Conservation (phyloP, 2,113 vertebrate species). For the Colius striatus region DNA sequence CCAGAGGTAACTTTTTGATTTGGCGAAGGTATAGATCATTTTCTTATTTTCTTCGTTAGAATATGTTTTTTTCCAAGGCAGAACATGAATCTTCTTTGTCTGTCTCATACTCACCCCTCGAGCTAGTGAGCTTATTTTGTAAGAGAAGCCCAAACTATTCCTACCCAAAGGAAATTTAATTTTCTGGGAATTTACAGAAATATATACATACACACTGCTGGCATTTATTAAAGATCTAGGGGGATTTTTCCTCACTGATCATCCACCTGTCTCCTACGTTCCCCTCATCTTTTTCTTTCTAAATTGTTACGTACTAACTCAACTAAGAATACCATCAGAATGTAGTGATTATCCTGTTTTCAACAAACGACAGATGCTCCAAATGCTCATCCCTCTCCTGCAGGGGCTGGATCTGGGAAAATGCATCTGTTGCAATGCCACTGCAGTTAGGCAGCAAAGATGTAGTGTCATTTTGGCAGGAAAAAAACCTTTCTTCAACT, state of each 20-base stretch:
- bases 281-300: background rate
- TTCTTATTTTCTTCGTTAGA: background rate
- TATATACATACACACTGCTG: background rate
- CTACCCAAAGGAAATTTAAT: background rate
- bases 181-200: background rate
- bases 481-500: background rate
- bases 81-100: background rate
- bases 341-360: background rate
- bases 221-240: background rate
- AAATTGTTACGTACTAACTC: background rate
- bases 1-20: background rate
- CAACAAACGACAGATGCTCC: background rate
- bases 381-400: background rate
- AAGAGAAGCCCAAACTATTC: background rate
- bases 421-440: constrained; percentile 29
- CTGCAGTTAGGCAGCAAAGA: constrained; percentile 6
- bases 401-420: background rate
- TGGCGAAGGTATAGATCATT: background rate
- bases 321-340: constrained; percentile 6
- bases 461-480: background rate
- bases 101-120: background rate
- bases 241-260: background rate
- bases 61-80: background rate
- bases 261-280: background rate
- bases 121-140: background rate